phyloP scores from a whole-genome alignment of 2,888 invertebrate genomes.

The Lasioglossum figueresi region DNA sequence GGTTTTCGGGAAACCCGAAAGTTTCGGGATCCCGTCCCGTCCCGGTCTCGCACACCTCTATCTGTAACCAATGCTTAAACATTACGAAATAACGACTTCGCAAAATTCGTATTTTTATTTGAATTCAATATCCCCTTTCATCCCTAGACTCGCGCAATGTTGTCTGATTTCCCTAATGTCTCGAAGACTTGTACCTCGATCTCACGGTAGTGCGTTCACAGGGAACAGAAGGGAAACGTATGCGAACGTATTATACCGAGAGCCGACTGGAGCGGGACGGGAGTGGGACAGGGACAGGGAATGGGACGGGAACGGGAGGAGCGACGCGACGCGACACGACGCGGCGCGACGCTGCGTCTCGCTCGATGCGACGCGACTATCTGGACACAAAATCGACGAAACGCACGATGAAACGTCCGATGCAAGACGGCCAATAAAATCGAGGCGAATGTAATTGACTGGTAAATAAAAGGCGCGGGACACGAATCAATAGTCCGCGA shows the following conservation, averaged over 20 bases:
- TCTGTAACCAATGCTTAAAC: not conserved
- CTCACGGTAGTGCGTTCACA: not conserved
- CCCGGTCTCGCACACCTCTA: no score
- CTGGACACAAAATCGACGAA: conserved; percentile 58
- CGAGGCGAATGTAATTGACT: conserved; percentile 61
- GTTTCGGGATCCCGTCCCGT: no score
- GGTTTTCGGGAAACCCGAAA: no score
- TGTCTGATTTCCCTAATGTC: not conserved
- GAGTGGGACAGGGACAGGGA: not conserved
- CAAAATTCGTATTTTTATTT: no score
- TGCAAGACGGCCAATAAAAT: conserved; percentile 60
- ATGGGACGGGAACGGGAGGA: not conserved
- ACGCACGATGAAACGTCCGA: conserved; percentile 58
- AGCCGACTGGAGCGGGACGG: not conserved
- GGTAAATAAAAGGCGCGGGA: conserved; percentile 63
- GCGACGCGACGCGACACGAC: not conserved
- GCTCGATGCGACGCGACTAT: conserved; percentile 37
- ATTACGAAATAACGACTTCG: not conserved
- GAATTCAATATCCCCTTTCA: no score
- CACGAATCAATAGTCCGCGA: conserved; percentile 53
- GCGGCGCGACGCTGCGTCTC: conserved; percentile 29
- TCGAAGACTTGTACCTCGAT: not conserved
- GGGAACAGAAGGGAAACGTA: not conserved
- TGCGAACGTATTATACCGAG: not conserved
- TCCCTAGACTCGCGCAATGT: no score